Conservation (phyloP, 2,797 vertebrate species). For the Vespertilio murinus region DNA sequence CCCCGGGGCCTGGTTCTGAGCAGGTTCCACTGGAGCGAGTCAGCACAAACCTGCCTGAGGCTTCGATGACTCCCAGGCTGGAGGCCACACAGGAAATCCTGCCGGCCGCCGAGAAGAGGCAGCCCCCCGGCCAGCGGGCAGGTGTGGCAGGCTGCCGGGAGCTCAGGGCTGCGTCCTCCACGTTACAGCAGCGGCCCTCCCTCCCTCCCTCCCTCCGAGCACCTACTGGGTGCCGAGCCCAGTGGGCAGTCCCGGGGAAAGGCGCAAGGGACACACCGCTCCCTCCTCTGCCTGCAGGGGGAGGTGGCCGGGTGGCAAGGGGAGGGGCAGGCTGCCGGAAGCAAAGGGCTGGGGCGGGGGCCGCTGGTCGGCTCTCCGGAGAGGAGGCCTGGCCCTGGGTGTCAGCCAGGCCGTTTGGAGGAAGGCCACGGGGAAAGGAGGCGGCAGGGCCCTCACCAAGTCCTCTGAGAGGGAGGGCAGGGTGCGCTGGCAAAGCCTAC, state of each 20-base stretch:
- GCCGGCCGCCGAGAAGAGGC: neutral
- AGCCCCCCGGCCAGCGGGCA: neutral
- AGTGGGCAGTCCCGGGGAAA: neutral
- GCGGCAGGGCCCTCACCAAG: neutral
- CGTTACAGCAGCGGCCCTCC: neutral
- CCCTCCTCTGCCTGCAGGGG: neutral
- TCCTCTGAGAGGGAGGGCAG: neutral
- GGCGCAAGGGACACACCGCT: neutral
- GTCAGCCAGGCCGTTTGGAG: neutral
- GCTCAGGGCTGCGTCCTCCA: neutral
- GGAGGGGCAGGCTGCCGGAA: fast-evolving
- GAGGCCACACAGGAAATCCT: neutral
- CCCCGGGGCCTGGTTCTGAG: neutral
- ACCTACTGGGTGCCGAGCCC: neutral
- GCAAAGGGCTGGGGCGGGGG: neutral
- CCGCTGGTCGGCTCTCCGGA: neutral
- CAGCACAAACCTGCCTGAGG: neutral
- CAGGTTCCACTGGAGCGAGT: neutral
- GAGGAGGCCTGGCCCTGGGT: neutral
- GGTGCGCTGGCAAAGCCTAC: too few relatives aligned
- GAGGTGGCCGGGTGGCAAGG: too few relatives aligned
- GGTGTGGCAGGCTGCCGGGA: neutral
- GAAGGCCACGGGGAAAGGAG: neutral
- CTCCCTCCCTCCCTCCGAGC: fast-evolving
- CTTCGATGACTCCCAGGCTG: neutral